phyloP scores from a whole-genome alignment of 2,113 vertebrate genomes.

The Sebastes fasciatus region DNA sequence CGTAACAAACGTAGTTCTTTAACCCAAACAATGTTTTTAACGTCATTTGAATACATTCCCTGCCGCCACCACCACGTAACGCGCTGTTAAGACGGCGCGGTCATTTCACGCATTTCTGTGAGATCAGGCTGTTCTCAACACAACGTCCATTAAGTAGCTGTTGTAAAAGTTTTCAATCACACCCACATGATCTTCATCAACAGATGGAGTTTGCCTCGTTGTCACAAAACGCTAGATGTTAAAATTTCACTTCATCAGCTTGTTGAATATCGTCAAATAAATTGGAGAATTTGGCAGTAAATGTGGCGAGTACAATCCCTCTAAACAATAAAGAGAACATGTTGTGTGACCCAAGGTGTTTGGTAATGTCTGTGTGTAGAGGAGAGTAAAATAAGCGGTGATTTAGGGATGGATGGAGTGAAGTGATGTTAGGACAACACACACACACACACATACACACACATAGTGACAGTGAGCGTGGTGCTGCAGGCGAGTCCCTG shows the following conservation, averaged over 20 bases:
- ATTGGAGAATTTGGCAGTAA: not conserved
- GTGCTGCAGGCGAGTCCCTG: slow-evolving; percentile 51
- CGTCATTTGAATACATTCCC: no score
- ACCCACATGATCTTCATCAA: not conserved
- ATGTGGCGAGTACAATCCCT: no score
- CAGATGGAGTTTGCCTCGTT: not conserved
- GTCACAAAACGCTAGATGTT: not conserved
- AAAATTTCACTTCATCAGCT: not conserved
- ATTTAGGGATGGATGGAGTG: slow-evolving; percentile 1
- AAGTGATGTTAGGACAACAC: slow-evolving; percentile 43
- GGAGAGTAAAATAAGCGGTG: slow-evolving; percentile 2
- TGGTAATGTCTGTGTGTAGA: not conserved
- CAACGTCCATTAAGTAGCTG: not conserved
- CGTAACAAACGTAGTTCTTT: no score
- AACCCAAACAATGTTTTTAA: no score
- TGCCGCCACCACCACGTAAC: no score
- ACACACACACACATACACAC: slow-evolving; percentile 42
- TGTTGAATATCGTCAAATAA: not conserved
- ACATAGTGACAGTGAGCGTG: slow-evolving; percentile 37
- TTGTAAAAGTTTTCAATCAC: not conserved
- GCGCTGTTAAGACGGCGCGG: no score
- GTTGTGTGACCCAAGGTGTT: not conserved
- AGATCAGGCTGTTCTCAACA: not conserved
- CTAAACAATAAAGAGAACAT: not conserved
- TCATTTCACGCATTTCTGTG: no score